A percentile compares a stretch with the other conserved stretches of the same genome.
These are phyloP conservation scores for Cettia cetti DNA, from an alignment of 2,113 vertebrate genomes.

Conservation along the genomic window DNA sequence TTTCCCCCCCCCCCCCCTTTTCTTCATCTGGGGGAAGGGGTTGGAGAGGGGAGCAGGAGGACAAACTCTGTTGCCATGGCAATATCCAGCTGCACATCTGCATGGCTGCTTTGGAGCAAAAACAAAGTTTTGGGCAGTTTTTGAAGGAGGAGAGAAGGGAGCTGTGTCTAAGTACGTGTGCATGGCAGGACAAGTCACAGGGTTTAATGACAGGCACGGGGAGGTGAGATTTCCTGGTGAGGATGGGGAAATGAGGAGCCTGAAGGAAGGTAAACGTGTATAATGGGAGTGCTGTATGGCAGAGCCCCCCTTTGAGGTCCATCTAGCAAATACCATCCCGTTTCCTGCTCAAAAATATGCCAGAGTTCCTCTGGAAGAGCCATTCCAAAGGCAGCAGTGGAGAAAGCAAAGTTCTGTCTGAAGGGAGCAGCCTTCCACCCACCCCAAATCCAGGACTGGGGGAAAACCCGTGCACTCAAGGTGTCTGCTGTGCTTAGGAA, in stretches of 20 bases:
- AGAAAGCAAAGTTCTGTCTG: background rate
- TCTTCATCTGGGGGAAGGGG: background rate
- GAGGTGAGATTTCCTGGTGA: conserved; percentile 13
- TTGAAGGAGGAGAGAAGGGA: background rate
- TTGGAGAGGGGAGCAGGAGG: background rate
- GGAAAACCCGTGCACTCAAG: accelerated
- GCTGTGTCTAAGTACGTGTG: accelerated
- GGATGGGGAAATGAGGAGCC: background rate
- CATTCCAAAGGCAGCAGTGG: background rate
- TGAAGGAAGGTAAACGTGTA: background rate
- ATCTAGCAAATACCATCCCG: background rate
- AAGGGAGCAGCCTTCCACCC: background rate
- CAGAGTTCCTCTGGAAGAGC: background rate
- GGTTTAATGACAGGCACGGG: background rate
- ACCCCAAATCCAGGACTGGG: background rate
- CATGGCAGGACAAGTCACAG: background rate
- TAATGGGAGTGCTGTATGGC: background rate
- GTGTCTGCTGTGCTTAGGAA: accelerated
- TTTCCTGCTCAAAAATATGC: background rate
- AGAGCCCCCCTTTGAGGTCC: background rate
- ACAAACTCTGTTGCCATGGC: background rate
- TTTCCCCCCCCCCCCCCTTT: too few relatives aligned
- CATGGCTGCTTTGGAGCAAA: background rate
- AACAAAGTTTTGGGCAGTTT: background rate
- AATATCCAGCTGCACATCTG: background rate